phyloP scores from a whole-genome alignment of 2,888 invertebrate species.

The Lathronympha strigana region DNA sequence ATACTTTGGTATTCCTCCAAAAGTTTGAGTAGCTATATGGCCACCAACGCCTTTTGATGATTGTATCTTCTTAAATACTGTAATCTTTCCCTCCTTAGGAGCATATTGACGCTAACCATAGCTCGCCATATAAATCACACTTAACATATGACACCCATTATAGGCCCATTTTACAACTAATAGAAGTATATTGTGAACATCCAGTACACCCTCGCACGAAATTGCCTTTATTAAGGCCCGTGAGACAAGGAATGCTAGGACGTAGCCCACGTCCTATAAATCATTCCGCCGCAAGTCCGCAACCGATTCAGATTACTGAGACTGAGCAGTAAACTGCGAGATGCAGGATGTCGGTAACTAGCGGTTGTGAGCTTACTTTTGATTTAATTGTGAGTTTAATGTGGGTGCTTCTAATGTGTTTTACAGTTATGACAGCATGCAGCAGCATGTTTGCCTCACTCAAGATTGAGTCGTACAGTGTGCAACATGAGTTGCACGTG shows the following conservation, averaged over 20 bases:
- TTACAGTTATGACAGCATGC: background rate
- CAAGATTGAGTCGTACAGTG: too few species aligned
- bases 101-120: conserved; percentile 9
- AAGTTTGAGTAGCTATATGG: too few species aligned
- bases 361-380: conserved; percentile 25
- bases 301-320: conserved; percentile 77
- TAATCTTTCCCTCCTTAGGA: background rate
- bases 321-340: conserved; percentile 54
- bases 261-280: conserved; percentile 73
- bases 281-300: conserved; percentile 74
- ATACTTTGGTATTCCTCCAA: too few species aligned
- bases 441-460: too few species aligned
- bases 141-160: conserved; percentile 48
- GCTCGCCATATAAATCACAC: conserved; percentile 43
- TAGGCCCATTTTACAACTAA: conserved; percentile 47
- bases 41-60: too few species aligned
- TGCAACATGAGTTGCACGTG: too few species aligned
- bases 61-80: background rate
- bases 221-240: conserved; percentile 71
- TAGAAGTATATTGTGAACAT: conserved; percentile 49
- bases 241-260: conserved; percentile 66
- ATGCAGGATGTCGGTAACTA: conserved; percentile 42
- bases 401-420: conserved; percentile 24
- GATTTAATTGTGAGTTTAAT: conserved; percentile 33
- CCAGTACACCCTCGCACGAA: conserved; percentile 57